Evolutionary conservation across 23 tunicate genomes (phyloP).

Genomic region (Diplosoma virens): DNA sequence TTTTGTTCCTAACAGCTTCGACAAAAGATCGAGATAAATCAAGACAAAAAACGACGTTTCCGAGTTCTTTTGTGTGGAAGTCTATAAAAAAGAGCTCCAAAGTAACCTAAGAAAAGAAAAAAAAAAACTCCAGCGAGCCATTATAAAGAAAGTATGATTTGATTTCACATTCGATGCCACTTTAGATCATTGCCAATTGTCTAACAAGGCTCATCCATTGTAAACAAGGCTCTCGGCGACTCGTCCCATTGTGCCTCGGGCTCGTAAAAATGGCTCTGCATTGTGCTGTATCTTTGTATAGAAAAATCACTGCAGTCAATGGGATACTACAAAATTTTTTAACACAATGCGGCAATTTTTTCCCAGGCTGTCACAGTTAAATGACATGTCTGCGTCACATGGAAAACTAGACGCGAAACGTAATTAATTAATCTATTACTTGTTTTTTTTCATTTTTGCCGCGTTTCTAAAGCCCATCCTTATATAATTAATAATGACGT

Average conservation of each 20-base stretch:
- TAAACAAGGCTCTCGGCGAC: background rate
- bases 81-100: background rate
- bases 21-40: background rate
- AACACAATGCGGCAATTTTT: slow-evolving; percentile 18
- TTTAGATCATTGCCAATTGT: slow-evolving; percentile 5
- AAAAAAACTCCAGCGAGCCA: no score
- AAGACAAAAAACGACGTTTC: background rate
- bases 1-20: no score
- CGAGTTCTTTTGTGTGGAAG: background rate
- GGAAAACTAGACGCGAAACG: no score
- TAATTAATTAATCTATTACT: no score
- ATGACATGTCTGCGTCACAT: no score
- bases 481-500: no score
- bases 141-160: slow-evolving; percentile 14
- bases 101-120: background rate
- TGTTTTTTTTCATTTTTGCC: no score
- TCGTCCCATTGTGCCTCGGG: slow-evolving; percentile 15
- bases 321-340: slow-evolving; percentile 11
- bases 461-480: no score
- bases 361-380: slow-evolving; percentile 71
- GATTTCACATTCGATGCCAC: slow-evolving; percentile 29
- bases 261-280: slow-evolving; percentile 25
- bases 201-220: background rate
- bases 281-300: slow-evolving; percentile 9
- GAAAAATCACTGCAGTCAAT: slow-evolving; percentile 27